Evolutionary conservation across 1,140 invertebrate genomes (phyloP).

Genomic region (Acyrthosiphon pisum): DNA sequence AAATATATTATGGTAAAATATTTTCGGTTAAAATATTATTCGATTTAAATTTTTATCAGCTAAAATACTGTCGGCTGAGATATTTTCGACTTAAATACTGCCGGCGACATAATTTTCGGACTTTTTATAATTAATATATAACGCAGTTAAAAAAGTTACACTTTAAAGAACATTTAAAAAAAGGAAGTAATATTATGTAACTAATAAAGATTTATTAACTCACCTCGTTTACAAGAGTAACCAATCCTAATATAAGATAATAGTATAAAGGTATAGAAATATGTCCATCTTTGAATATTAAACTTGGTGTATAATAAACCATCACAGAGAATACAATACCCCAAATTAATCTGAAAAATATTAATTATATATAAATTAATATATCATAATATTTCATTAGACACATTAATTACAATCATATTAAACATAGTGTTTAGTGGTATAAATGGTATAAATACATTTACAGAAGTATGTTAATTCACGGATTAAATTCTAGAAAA

Average conservation of each 20-base stretch:
- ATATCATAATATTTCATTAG: not conserved
- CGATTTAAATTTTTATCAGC: too few relatives aligned
- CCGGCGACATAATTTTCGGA: too few relatives aligned
- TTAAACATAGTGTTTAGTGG: not conserved
- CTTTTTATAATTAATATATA: not conserved
- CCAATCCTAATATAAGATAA: not conserved
- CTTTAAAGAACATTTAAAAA: not conserved
- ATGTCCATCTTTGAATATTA: not conserved
- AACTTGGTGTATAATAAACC: not conserved
- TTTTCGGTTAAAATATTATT: too few relatives aligned
- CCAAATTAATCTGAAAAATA: constrained; percentile 8
- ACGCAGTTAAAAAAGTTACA: not conserved
- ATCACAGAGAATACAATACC: not conserved
- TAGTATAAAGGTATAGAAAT: not conserved
- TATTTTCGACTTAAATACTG: too few relatives aligned
- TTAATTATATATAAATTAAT: not conserved
- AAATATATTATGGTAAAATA: too few relatives aligned
- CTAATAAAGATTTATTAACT: not conserved
- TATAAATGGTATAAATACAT: not conserved
- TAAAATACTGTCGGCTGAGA: too few relatives aligned
- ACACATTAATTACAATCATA: not conserved
- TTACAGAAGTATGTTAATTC: not conserved
- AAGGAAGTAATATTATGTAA: not conserved
- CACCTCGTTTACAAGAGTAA: not conserved
- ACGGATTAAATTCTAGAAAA: too few relatives aligned